Percentiles rank a stretch among this genome's conserved stretches.
Evolutionary conservation across 2,888 invertebrate species (phyloP).

Genomic region (Cryptocephalus primarius): DNA sequence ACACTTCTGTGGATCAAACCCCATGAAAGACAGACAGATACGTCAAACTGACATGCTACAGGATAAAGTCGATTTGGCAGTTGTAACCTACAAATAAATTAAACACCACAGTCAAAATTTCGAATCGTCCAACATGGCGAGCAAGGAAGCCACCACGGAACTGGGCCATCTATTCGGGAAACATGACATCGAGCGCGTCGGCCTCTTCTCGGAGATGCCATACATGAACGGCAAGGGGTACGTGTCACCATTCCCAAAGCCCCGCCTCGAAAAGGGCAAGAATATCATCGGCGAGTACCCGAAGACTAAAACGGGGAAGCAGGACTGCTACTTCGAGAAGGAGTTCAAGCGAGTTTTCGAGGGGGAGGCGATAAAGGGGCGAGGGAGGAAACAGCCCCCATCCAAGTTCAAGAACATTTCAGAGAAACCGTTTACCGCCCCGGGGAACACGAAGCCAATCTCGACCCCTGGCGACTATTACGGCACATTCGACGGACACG

Average conservation of each 20-base stretch:
- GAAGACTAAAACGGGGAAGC: slow-evolving; percentile 33
- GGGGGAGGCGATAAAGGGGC: slow-evolving; percentile 29
- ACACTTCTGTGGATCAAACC: no score
- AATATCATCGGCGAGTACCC: slow-evolving; percentile 29
- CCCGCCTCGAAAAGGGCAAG: slow-evolving; percentile 16
- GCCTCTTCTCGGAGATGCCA: slow-evolving; percentile 36
- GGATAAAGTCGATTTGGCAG: no score
- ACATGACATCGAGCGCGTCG: slow-evolving; percentile 36
- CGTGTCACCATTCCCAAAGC: slow-evolving; percentile 20
- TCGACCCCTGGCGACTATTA: slow-evolving; percentile 43
- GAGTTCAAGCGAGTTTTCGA: slow-evolving; percentile 36
- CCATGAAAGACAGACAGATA: no score
- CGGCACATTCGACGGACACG: slow-evolving; percentile 38
- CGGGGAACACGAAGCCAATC: slow-evolving; percentile 35
- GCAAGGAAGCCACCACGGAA: background rate
- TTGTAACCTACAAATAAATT: no score
- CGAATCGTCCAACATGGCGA: background rate
- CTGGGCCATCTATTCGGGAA: slow-evolving; percentile 24
- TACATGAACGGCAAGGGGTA: slow-evolving; percentile 32
- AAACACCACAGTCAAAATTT: no score
- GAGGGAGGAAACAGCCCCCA: slow-evolving; percentile 16
- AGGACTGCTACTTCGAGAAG: slow-evolving; percentile 38
- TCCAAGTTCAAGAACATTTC: slow-evolving; percentile 18
- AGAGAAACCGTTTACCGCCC: slow-evolving; percentile 26
- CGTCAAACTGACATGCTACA: no score